A percentile compares a stretch with the other conserved stretches of the same genome.
These are phyloP conservation scores for Catharus minimus DNA, from an alignment of 2,113 vertebrate species.

Conservation along the genomic window DNA sequence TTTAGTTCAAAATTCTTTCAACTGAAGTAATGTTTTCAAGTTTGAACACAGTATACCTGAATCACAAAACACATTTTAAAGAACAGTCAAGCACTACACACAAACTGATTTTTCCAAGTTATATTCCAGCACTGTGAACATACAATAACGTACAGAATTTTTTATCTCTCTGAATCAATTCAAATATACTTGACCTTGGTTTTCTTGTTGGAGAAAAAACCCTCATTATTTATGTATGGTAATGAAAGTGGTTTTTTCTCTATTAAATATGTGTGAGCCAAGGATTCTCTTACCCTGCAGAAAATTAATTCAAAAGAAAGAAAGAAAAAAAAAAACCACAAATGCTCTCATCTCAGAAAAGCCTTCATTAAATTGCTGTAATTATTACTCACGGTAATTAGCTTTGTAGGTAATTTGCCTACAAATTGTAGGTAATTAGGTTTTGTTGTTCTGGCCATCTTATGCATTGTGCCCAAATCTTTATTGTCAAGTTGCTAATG, in stretches of 20 bases:
- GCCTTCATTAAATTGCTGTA: not conserved
- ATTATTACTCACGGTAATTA: not conserved
- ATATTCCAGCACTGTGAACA: not conserved
- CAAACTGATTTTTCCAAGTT: not conserved
- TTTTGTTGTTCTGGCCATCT: not conserved
- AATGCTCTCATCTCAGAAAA: not conserved
- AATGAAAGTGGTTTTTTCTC: not conserved
- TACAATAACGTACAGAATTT: not conserved
- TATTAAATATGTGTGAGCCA: not conserved
- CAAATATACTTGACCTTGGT: not conserved
- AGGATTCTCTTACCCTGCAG: not conserved
- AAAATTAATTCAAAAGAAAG: not conserved
- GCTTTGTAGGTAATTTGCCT: not conserved
- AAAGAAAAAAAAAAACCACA: not conserved
- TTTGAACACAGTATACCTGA: not conserved
- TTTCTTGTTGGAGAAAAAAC: not conserved
- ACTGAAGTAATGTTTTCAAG: not conserved
- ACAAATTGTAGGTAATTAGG: not conserved
- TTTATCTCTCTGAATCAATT: not conserved
- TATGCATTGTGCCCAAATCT: not conserved
- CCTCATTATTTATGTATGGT: slow-evolving; percentile 16
- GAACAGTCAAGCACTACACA: not conserved
- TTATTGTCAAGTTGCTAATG: not conserved
- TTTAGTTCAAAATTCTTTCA: slow-evolving; percentile 22
- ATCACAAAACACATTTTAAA: not conserved